Base-by-base conservation (phyloP, 2,113 vertebrate genomes). In the Emydocephalus ijimae region DNA sequence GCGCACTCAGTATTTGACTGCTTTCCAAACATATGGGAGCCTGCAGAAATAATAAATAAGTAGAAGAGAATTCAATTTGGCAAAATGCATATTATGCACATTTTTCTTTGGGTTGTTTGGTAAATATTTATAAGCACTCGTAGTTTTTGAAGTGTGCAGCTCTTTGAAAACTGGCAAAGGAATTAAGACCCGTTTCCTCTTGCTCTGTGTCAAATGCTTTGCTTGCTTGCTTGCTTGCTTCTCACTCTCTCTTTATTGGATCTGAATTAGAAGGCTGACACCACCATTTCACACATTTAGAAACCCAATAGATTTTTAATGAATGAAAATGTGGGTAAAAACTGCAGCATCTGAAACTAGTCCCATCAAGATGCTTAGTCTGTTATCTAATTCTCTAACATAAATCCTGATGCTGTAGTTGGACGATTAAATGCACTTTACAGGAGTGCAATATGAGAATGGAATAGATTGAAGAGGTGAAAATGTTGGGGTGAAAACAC, bases 101-200 rank as follows among this genome's bases (percentile, higher is more conserved):
- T 95, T 93, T 96, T 89, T 90, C 29, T 50, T 74, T 81, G 61
- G 56, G 4, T 57, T 93, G 85, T 92, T 91, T 81, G 12, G 88
- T 93, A 95, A 96, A 96, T 95, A 95, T 96, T 96, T 96, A 93
- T 92, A 93, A 95, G 87, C n/a, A 81, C 61, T 95, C 90, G 92
- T 54, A 94, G 69, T 39, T 87, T 61, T 94, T 93, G 92, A 56
- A 26, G 55, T 43, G 56, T 48, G 85, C 21, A 93, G 91, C 81
- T 52, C n/a, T 92, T 95, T 89, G 39, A 92, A 86, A 91, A 87
- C 3, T 89, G 56, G 0, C 15, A 64, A 91, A 91, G 85, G 92
- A 92, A 94, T 54, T 29, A 20, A 89, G 3, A 5, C 20, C 23
- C 29, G 81, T 89, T 45, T 26, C 43, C 6, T n/a, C 10, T 15